A percentile compares a stretch with the other conserved stretches of the same genome.
phyloP scores from a whole-genome alignment of 2,797 vertebrate genomes.

The Echeneis naucrates region DNA sequence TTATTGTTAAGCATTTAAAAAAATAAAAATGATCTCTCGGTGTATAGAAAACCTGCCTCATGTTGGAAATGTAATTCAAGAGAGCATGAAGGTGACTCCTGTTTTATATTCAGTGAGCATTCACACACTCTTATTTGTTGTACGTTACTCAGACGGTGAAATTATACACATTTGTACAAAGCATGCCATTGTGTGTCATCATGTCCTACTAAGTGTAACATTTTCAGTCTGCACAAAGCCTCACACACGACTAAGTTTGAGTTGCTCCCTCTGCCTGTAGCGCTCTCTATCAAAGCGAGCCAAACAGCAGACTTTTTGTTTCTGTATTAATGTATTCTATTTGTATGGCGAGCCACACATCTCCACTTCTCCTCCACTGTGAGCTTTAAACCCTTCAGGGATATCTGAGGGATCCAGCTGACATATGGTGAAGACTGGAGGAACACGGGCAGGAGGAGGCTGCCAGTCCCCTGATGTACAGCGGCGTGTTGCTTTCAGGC shows the following conservation, averaged over 20 bases:
- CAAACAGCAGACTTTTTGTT: constrained; percentile 58
- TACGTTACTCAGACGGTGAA: neutral
- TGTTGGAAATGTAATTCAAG: no score
- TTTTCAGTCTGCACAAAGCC: constrained; percentile 29
- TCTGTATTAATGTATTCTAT: constrained; percentile 74
- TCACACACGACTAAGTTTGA: neutral
- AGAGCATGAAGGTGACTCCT: no score
- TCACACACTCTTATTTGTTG: neutral
- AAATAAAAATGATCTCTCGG: no score
- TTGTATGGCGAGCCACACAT: constrained; percentile 63
- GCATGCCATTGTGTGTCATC: neutral
- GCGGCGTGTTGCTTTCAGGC: constrained; percentile 52
- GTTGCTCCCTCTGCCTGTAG: constrained; percentile 30
- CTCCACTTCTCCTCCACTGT: constrained; percentile 42
- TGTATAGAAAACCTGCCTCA: no score
- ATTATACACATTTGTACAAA: neutral
- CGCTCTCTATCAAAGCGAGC: constrained; percentile 42
- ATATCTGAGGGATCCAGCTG: constrained; percentile 45
- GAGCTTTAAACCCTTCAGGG: constrained; percentile 47
- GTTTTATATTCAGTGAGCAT: neutral
- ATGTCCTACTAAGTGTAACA: constrained; percentile 5
- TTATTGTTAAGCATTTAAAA: no score
- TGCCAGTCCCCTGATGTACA: constrained; percentile 42
- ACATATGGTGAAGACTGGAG: constrained; percentile 60
- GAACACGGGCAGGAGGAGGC: constrained; percentile 19